Conservation (phyloP, 2,888 invertebrate species). For the Euspilapteryx auroguttella region DNA sequence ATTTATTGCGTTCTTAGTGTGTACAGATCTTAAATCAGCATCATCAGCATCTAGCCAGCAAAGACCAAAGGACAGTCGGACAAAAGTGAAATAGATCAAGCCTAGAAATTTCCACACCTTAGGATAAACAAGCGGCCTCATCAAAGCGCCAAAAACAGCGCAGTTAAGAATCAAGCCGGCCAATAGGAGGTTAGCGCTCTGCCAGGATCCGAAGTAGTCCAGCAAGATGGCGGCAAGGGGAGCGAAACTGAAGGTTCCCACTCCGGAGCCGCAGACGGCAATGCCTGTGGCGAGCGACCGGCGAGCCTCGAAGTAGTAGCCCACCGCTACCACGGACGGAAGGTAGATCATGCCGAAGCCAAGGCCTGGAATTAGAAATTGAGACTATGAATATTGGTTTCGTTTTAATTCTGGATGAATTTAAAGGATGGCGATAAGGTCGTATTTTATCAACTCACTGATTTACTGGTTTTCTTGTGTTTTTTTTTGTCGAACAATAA, state of each 20-base stretch:
- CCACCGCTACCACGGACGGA: slow-evolving; percentile 95
- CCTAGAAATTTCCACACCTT: too few species aligned
- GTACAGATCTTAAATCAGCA: too few species aligned
- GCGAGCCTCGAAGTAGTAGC: slow-evolving; percentile 96
- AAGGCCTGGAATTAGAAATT: slow-evolving; percentile 68
- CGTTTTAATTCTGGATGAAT: too few species aligned
- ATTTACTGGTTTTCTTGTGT: too few species aligned
- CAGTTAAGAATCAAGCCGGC: slow-evolving; percentile 93
- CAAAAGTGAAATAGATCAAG: too few species aligned
- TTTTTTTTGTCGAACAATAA: too few species aligned
- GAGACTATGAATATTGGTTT: too few species aligned
- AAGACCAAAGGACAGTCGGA: too few species aligned
- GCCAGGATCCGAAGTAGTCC: slow-evolving; percentile 80
- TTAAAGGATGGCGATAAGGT: too few species aligned
- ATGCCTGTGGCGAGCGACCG: slow-evolving; percentile 92
- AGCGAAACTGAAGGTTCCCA: slow-evolving; percentile 93
- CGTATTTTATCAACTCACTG: too few species aligned
- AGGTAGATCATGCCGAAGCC: slow-evolving; percentile 93
- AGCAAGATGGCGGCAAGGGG: slow-evolving; percentile 83
- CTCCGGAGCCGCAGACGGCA: slow-evolving; percentile 94
- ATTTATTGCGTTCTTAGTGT: too few species aligned
- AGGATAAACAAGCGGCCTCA: slow-evolving; percentile 79
- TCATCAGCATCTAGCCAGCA: too few species aligned
- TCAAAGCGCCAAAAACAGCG: slow-evolving; percentile 83
- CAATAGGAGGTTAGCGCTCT: slow-evolving; percentile 85